These are phyloP conservation scores for Machaerirhynchus nigripectus DNA, from an alignment of 2,113 vertebrate species.

Conservation along the genomic window DNA sequence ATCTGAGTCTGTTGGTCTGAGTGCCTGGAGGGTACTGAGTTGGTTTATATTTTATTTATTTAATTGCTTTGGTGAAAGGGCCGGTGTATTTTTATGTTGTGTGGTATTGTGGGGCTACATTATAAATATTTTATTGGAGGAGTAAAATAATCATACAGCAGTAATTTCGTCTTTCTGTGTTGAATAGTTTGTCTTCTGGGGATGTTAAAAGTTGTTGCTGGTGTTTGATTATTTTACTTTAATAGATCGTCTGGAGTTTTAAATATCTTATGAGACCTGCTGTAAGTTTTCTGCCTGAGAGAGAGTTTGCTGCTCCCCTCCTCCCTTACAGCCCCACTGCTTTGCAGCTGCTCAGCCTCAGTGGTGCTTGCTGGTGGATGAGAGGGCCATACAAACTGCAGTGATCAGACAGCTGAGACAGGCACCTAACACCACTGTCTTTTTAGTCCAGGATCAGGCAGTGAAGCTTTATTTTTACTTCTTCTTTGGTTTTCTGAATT, in stretches of 20 bases:
- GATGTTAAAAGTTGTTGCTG: background rate
- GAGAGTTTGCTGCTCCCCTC: background rate
- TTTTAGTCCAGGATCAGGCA: background rate
- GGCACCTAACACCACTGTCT: background rate
- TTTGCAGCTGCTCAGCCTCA: background rate
- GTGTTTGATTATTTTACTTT: background rate
- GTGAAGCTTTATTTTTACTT: background rate
- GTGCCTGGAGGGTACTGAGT: background rate
- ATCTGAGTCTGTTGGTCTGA: background rate
- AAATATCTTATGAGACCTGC: background rate
- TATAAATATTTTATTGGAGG: background rate
- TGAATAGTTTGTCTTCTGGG: background rate
- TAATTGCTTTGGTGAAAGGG: background rate
- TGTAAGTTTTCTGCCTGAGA: background rate
- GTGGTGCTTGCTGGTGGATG: background rate
- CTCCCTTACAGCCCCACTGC: background rate
- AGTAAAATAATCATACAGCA: background rate
- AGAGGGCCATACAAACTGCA: background rate
- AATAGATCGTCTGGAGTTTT: background rate
- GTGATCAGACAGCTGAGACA: background rate
- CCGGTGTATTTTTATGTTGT: background rate
- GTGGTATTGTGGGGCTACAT: background rate
- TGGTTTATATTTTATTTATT: constrained; percentile 23
- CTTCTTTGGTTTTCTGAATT: background rate
- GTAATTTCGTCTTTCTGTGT: background rate